Evolutionary conservation across 2,113 vertebrate species (phyloP), one percentile per base, ranked within the genome.

Genomic region (Pteropus alecto): DNA sequence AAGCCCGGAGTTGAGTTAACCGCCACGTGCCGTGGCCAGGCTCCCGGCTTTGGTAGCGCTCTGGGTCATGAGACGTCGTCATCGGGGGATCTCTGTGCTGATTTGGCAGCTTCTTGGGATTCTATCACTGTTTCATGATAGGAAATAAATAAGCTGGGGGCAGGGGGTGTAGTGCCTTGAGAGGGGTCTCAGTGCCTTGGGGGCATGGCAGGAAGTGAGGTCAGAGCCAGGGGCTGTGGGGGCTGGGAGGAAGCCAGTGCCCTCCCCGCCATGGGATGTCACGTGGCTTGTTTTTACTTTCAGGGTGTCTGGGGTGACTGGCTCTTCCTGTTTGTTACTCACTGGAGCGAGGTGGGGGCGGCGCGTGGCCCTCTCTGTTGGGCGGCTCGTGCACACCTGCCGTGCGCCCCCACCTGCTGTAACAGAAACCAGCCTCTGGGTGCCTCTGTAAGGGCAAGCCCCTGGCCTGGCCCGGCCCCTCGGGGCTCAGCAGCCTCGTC

Each of bases 351-450:
- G 43, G 7, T 24, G 33, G 2, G 93, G 51, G 91, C 38, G 6
- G 96, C 48, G 77, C 41, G 85, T 56, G 12, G 68, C 35, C 87
- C 12, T 67, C 83, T 84, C 41, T 0, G 43, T 48, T 2, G 0
- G 33, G 24, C 0, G 16, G 1, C 21, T 18, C 63, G 46, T 48
- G 88, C 83, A 92, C 98, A 98, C 98, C 98, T 98, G 98, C 78
- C 98, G 97, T 91, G 95, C 88, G 7, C 35, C 15, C 0, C 26
- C 30, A 81, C 82, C 92, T 78, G 68, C 87, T 77, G 22, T n/a
- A 95, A 60, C 84, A 70, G 95, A 97, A 98, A 93, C 93, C 30
- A 12, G 93, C 76, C 22, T 87, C 16, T 2, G 65, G 74, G 58
- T 61, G 56, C 83, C 79, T 60, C 7, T 38, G 54, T 22, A 1